Conservation (phyloP, 2,797 vertebrate species). For the Scarus forsteni region DNA sequence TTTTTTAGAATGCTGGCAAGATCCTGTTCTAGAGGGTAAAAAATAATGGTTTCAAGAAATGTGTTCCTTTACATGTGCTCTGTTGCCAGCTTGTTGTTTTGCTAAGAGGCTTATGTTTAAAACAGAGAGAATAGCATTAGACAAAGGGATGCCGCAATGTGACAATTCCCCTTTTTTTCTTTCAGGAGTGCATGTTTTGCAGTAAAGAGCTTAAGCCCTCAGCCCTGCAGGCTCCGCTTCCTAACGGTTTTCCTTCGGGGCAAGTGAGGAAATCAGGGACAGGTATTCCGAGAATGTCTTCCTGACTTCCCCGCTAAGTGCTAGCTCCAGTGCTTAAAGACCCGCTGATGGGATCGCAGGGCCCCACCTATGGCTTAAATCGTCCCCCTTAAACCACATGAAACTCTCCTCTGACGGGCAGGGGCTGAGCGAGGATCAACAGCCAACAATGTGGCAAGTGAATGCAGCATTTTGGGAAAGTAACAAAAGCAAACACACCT, state of each 20-base stretch:
- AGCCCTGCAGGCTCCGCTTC: constrained; percentile 23
- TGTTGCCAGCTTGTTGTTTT: constrained; percentile 8
- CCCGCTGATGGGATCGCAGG: constrained; percentile 37
- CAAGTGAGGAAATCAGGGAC: constrained; percentile 1
- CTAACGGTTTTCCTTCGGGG: constrained; percentile 25
- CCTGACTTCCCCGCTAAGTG: constrained; percentile 52
- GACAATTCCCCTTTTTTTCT: background rate
- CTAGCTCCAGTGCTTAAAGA: constrained; percentile 53
- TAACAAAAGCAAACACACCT: constrained; percentile 81
- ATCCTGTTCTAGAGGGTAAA: constrained; percentile 25
- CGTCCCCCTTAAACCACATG: constrained; percentile 41
- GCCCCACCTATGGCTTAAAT: constrained; percentile 58
- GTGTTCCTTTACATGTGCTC: background rate
- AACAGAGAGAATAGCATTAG: background rate
- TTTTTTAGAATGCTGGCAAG: too few relatives aligned
- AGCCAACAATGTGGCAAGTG: constrained; percentile 63
- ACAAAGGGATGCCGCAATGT: background rate
- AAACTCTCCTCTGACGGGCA: constrained; percentile 53
- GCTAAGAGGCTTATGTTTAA: constrained; percentile 18
- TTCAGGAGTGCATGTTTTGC: background rate
- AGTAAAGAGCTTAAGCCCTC: constrained; percentile 30
- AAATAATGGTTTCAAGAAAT: constrained; percentile 52
- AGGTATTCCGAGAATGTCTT: constrained; percentile 54
- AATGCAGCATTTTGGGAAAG: constrained; percentile 65
- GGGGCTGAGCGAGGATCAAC: constrained; percentile 68